phyloP scores from a whole-genome alignment of 2,888 invertebrate genomes.

The Phyllotreta cruciferae region DNA sequence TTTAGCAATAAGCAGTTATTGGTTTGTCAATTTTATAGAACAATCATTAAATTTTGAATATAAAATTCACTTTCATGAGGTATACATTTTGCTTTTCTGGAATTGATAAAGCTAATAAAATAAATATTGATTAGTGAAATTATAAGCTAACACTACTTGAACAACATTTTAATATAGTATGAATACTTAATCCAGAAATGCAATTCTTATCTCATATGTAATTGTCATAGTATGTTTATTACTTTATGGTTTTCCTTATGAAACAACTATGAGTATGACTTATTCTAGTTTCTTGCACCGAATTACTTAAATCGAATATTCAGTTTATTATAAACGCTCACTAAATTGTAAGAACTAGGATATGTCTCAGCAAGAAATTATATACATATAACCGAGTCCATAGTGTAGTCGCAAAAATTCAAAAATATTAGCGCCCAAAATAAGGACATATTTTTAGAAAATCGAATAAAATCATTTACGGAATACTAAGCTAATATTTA shows the following conservation, averaged over 20 bases:
- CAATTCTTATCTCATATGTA: background rate
- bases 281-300: constrained; percentile 25
- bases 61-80: background rate
- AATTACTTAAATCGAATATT: constrained; percentile 13
- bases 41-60: constrained; percentile 4
- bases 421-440: constrained; percentile 13
- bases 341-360: constrained; percentile 17
- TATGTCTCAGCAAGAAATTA: constrained; percentile 22
- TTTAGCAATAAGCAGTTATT: background rate
- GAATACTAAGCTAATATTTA: constrained; percentile 5
- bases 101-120: too few species aligned
- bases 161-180: too few species aligned
- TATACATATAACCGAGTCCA: constrained; percentile 22
- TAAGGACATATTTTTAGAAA: constrained; percentile 1
- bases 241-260: constrained; percentile 1
- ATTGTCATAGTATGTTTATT: background rate
- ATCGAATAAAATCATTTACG: background rate
- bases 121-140: too few species aligned
- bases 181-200: background rate
- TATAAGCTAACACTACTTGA: too few species aligned
- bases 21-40: too few species aligned
- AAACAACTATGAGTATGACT: constrained; percentile 3
- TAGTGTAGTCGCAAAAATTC: constrained; percentile 18
- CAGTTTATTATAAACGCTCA: constrained; percentile 14
- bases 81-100: too few species aligned